These are phyloP conservation scores for Hypothenemus hampei DNA, from an alignment of 1,140 invertebrate genomes.

Conservation along the genomic window DNA sequence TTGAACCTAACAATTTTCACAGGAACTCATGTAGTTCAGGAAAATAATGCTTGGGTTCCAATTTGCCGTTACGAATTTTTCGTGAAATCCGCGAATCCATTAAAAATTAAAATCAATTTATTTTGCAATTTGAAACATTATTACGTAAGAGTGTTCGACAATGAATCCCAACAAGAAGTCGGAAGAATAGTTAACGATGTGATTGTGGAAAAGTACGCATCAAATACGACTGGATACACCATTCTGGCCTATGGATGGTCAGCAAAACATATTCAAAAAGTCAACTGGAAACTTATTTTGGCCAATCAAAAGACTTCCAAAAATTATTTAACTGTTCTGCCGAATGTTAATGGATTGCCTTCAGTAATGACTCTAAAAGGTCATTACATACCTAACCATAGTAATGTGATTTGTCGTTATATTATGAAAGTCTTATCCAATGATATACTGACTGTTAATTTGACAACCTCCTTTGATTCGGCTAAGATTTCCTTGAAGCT, in stretches of 20 bases:
- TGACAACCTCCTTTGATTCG: conserved; percentile 12
- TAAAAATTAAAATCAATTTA: conserved; percentile 34
- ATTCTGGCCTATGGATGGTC: conserved; percentile 42
- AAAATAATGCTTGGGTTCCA: conserved; percentile 23
- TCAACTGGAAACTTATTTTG: conserved; percentile 39
- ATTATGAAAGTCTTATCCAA: background rate
- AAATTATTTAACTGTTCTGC: background rate
- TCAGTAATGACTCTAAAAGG: conserved; percentile 1
- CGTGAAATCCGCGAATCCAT: conserved; percentile 19
- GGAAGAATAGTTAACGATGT: conserved; percentile 32
- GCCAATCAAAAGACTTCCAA: background rate
- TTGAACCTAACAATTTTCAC: conserved; percentile 13
- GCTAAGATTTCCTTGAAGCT: conserved; percentile 11
- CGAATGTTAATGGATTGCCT: no score
- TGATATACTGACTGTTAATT: conserved; percentile 11
- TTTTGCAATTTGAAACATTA: conserved; percentile 35
- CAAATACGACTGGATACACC: conserved; percentile 40
- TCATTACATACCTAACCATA: conserved; percentile 21
- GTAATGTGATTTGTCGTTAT: conserved; percentile 16
- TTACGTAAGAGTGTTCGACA: conserved; percentile 41
- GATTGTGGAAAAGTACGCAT: conserved; percentile 28
- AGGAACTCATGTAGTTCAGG: background rate
- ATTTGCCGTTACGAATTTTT: conserved; percentile 29
- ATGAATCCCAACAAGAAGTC: conserved; percentile 40
- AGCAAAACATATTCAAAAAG: conserved; percentile 18